These are phyloP conservation scores for Nomada hirtipes DNA, from an alignment of 2,888 invertebrate genomes.

Conservation along the genomic window DNA sequence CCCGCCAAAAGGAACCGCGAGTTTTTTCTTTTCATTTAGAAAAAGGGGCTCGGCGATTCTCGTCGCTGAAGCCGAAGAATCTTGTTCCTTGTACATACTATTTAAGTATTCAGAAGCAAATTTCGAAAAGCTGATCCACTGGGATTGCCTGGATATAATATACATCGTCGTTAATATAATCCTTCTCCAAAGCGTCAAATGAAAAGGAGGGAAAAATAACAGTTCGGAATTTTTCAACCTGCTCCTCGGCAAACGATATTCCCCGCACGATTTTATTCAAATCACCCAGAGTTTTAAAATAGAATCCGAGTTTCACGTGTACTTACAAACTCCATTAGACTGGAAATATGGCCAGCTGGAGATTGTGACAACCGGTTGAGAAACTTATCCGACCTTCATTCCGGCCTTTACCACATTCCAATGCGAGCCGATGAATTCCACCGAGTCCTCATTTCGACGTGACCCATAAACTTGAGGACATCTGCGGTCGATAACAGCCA, in stretches of 20 bases:
- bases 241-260: background rate
- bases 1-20: no score
- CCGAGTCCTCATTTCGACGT: slow-evolving; percentile 71
- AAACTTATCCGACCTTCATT: slow-evolving; percentile 77
- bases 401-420: slow-evolving; percentile 81
- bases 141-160: no score
- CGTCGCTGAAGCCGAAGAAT: slow-evolving; percentile 3
- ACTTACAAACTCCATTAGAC: slow-evolving; percentile 50
- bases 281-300: slow-evolving; percentile 28
- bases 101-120: background rate
- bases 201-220: background rate
- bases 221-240: no score
- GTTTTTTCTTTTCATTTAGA: no score
- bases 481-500: slow-evolving; percentile 9
- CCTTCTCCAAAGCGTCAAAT: background rate
- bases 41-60: background rate
- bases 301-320: slow-evolving; percentile 12
- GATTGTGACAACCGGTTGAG: slow-evolving; percentile 56
- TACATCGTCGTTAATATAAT: no score
- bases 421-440: slow-evolving; percentile 69
- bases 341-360: slow-evolving; percentile 53
- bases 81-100: no score
- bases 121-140: background rate
- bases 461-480: slow-evolving; percentile 63
- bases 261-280: slow-evolving; percentile 10